These are phyloP conservation scores for Cyclina sinensis DNA, from an alignment of 1,140 invertebrate genomes.

Conservation along the genomic window DNA sequence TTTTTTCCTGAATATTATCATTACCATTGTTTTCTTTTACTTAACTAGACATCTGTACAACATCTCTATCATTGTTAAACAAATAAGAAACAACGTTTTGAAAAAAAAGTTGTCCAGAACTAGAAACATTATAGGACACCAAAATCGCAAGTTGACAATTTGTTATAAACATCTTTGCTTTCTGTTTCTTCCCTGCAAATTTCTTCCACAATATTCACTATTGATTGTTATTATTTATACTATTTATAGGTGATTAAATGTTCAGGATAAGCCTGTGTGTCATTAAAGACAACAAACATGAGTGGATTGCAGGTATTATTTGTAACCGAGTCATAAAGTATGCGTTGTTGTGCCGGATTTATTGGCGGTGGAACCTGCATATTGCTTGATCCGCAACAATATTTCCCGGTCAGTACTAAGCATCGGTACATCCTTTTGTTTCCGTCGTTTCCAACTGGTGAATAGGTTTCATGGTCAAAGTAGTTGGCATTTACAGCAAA, in stretches of 20 bases:
- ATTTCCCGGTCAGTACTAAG: constrained; percentile 68
- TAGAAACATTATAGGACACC: no score
- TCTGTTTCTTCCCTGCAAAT: no score
- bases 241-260: constrained; percentile 59
- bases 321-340: constrained; percentile 51
- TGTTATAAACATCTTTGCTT: no score
- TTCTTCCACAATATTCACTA: no score
- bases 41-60: no score
- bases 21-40: no score
- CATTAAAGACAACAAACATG: constrained; percentile 63
- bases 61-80: no score
- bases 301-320: neutral
- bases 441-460: constrained; percentile 54
- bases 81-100: no score
- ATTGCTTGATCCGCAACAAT: neutral
- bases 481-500: constrained; percentile 74
- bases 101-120: no score
- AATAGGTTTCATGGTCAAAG: constrained; percentile 66
- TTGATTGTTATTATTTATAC: no score
- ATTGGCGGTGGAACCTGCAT: constrained; percentile 65
- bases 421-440: constrained; percentile 67
- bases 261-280: constrained; percentile 62
- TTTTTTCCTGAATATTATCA: no score
- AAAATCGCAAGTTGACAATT: no score
- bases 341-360: constrained; percentile 2